phyloP scores from a whole-genome alignment of 2,888 invertebrate species.

The Eristalis pertinax region DNA sequence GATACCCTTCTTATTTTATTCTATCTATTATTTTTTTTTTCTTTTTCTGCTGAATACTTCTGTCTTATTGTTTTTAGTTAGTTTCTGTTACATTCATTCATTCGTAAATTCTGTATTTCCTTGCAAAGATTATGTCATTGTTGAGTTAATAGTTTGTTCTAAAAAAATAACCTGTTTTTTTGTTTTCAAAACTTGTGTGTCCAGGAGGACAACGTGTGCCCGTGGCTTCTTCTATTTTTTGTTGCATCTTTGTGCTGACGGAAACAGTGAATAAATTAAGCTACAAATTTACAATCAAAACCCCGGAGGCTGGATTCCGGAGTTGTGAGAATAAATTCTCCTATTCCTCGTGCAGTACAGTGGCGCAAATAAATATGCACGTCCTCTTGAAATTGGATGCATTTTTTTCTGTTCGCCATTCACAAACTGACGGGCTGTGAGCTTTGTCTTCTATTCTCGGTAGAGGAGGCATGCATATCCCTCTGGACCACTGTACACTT shows the following conservation, averaged over 20 bases:
- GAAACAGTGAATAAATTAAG: not conserved
- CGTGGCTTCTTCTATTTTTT: not conserved
- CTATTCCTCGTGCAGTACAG: not conserved
- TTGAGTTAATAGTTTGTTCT: not conserved
- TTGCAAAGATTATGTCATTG: constrained; percentile 6
- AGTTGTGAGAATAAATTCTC: constrained; percentile 24
- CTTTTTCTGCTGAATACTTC: not conserved
- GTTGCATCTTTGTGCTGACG: constrained; percentile 5
- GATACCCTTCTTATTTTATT: constrained; percentile 36
- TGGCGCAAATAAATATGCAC: no score
- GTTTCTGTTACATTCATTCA: not conserved
- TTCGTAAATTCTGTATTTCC: not conserved
- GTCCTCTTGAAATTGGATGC: no score
- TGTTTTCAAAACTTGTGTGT: not conserved
- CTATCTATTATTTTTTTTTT: no score
- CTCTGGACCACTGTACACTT: no score
- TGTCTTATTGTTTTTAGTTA: not conserved
- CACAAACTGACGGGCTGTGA: no score
- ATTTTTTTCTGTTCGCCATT: no score
- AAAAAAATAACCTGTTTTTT: not conserved
- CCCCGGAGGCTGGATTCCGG: constrained; percentile 40
- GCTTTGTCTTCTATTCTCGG: no score
- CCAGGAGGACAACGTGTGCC: not conserved
- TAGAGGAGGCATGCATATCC: no score
- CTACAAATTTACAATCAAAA: not conserved